Evolutionary conservation across 2,888 invertebrate genomes (phyloP).

Genomic region (Aporophyla lueneburgensis): DNA sequence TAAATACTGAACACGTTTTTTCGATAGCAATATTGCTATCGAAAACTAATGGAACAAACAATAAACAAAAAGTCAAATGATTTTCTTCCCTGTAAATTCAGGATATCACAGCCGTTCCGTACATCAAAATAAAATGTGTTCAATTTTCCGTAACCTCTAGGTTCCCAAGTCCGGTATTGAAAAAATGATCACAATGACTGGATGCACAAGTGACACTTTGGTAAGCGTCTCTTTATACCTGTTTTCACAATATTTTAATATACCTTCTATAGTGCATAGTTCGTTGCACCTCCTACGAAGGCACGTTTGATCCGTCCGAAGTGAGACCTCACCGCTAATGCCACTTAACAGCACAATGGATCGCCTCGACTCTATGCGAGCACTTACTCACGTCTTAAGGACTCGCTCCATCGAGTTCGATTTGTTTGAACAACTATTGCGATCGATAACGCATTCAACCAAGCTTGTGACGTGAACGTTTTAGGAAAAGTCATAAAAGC

Average conservation of each 20-base stretch:
- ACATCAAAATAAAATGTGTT: too few relatives aligned
- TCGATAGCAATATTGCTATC: too few relatives aligned
- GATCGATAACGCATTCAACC: slow-evolving; percentile 24
- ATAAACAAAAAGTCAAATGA: too few relatives aligned
- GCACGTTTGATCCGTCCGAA: neutral
- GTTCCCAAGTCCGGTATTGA: neutral
- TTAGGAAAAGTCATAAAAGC: neutral
- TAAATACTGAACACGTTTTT: too few relatives aligned
- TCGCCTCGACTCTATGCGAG: slow-evolving; percentile 8
- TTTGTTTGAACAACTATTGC: slow-evolving; percentile 32
- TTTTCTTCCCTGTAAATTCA: too few relatives aligned
- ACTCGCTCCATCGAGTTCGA: slow-evolving; percentile 18
- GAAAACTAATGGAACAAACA: too few relatives aligned
- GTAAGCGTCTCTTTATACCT: neutral
- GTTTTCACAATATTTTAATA: neutral
- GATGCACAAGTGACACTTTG: neutral
- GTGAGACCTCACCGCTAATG: slow-evolving; percentile 23
- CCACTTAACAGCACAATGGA: slow-evolving; percentile 46
- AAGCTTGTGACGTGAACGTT: neutral
- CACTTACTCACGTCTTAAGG: slow-evolving; percentile 33
- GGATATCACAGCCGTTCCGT: too few relatives aligned
- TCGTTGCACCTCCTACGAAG: slow-evolving; percentile 1
- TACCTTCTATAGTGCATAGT: neutral
- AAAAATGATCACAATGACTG: neutral
- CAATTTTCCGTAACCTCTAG: neutral